Evolutionary conservation across 2,888 invertebrate species (phyloP), one percentile per base, ranked within the genome.

Genomic region (Epinotia bilunana): DNA sequence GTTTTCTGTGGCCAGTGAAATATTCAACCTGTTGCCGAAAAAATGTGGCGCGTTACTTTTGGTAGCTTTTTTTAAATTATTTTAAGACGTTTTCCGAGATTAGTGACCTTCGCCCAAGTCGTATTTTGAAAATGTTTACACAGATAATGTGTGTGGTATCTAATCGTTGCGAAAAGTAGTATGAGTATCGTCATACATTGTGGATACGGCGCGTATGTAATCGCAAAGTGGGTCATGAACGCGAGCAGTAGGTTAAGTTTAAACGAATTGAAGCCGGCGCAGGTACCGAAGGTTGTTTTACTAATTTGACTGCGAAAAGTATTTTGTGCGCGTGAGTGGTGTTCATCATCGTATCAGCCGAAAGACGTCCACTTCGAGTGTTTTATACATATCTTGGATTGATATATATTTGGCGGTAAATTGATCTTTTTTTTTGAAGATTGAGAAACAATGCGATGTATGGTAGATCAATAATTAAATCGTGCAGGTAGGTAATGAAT

Each of bases 221-320:
- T 92, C 93, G 88, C 83, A 87, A 94, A 91, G 92, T 94, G 83
- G 93, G 94, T 93, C 94, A 94, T 93, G 94, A 93, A 92, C 94
- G 94, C 92, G 94, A 93, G 92, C 93, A 94, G 89, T 94, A 87
- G 94, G 94, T 94, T 91, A 94, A 94, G 93, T 94, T 94, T 93
- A 93, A 92, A 91, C 89, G 79, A 80, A 80, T 78, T 78, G 80
- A 79, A 79, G 79, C 78, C 77, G 61, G 61, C 71, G 72, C 67
- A 68, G 49, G 64, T 55, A 53, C 49, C 61, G 74, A 77, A 78
- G 78, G 78, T 74, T 73, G 58, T 23, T 55, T 49, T 49, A 67
- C 67, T 65, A 65, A 55, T 58, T 71, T 67, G 71, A 72, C 74
- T 63, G 77, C 77, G 70, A 73, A 63, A 55, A 60, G 20, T 46